phyloP scores from a whole-genome alignment of 1,140 invertebrate genomes.

The Neodiprion fabricii region DNA sequence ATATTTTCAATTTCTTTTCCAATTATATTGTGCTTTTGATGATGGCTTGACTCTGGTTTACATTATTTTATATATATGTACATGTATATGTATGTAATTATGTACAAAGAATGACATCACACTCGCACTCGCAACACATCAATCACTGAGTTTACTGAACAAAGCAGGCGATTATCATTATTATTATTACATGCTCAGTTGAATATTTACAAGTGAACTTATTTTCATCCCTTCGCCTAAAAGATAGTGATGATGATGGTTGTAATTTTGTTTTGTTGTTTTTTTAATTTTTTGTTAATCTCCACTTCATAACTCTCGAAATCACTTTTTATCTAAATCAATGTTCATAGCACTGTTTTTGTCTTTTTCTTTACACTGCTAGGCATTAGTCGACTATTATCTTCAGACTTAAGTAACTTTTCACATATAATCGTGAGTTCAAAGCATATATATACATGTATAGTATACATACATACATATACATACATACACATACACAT shows the following conservation, averaged over 20 bases:
- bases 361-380: slow-evolving; percentile 43
- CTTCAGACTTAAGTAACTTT: slow-evolving; percentile 49
- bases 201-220: slow-evolving; percentile 52
- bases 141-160: slow-evolving; percentile 48
- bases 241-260: not conserved
- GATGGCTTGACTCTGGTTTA: slow-evolving; percentile 57
- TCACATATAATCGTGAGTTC: slow-evolving; percentile 28
- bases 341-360: slow-evolving; percentile 49
- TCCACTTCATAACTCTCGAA: not conserved
- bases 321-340: slow-evolving; percentile 45
- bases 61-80: slow-evolving; percentile 52
- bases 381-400: slow-evolving; percentile 40
- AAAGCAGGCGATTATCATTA: slow-evolving; percentile 30
- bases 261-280: not conserved
- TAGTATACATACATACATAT: slow-evolving; percentile 18
- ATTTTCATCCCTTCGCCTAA: not conserved
- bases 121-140: slow-evolving; percentile 50
- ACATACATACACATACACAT: no score
- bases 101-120: slow-evolving; percentile 61
- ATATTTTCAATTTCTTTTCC: slow-evolving; percentile 14
- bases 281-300: not conserved
- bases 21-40: slow-evolving; percentile 49
- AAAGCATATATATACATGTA: slow-evolving; percentile 29
- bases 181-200: slow-evolving; percentile 43
- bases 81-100: slow-evolving; percentile 60